A percentile compares a stretch with the other conserved stretches of the same genome.
phyloP scores from a whole-genome alignment of 2,113 vertebrate species.

The Cynocephalus volans region DNA sequence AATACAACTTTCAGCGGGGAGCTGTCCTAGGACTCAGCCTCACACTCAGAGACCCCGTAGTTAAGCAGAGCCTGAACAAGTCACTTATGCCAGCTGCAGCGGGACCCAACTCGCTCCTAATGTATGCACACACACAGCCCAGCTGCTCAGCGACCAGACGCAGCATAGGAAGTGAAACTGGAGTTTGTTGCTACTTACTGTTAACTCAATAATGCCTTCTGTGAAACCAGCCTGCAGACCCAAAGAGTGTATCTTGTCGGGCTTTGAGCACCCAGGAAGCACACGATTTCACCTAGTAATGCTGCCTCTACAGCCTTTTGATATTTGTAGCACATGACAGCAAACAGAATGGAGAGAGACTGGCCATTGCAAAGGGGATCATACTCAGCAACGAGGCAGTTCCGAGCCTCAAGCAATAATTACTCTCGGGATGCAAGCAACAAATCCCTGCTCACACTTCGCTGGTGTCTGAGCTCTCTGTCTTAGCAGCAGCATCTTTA shows the following conservation, averaged over 20 bases:
- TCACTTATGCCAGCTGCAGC: not conserved
- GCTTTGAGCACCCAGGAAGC: not conserved
- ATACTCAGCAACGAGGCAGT: not conserved
- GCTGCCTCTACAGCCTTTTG: not conserved
- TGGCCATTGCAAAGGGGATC: not conserved
- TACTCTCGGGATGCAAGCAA: no score
- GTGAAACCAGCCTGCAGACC: not conserved
- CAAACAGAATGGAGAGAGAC: slow-evolving; percentile 43
- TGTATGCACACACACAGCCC: not conserved
- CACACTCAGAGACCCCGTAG: not conserved
- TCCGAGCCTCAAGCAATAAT: not conserved
- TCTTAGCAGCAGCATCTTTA: not conserved
- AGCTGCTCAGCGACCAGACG: rapidly evolving
- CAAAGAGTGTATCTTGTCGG: not conserved
- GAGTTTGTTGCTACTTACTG: not conserved
- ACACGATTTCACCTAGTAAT: not conserved
- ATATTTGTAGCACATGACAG: slow-evolving; percentile 58
- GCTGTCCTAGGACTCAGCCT: not conserved
- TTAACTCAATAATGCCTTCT: not conserved
- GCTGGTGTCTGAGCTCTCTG: not conserved
- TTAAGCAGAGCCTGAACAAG: not conserved
- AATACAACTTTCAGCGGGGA: slow-evolving; percentile 36
- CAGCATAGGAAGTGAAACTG: not conserved
- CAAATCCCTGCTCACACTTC: not conserved
- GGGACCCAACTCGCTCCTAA: rapidly evolving